Conservation (phyloP, 2,797 vertebrate genomes). For the Alca torda region DNA sequence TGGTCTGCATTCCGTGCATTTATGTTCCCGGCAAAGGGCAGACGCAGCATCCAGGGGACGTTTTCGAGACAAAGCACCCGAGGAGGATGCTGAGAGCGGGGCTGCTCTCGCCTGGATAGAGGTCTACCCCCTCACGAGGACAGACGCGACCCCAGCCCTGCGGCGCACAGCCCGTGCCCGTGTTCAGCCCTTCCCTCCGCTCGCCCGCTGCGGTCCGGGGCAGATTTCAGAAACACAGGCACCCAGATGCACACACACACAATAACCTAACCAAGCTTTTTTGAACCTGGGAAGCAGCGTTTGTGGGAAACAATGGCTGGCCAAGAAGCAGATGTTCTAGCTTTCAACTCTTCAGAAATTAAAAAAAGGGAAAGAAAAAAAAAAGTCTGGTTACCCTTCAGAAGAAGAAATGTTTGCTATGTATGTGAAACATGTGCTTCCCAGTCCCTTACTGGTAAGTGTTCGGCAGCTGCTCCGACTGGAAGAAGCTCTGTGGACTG, state of each 20-base stretch:
- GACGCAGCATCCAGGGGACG: fast-evolving
- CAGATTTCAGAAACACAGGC: background rate
- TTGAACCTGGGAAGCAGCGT: background rate
- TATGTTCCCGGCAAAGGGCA: background rate
- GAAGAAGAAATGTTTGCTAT: slow-evolving; percentile 27
- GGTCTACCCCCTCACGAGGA: too few species aligned
- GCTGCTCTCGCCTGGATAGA: background rate
- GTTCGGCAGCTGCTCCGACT: background rate
- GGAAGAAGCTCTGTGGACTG: slow-evolving; percentile 26
- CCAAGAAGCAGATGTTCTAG: slow-evolving; percentile 44
- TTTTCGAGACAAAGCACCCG: background rate
- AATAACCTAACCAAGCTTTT: background rate
- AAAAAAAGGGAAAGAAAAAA: background rate
- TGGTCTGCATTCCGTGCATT: fast-evolving
- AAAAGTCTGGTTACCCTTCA: background rate
- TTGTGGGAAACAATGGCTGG: slow-evolving; percentile 11
- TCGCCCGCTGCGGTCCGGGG: background rate
- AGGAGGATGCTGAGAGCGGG: fast-evolving
- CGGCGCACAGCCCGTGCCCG: too few species aligned
- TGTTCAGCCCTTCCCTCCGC: background rate
- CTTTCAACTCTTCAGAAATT: slow-evolving; percentile 30
- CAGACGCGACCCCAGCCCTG: background rate
- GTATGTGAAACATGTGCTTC: slow-evolving; percentile 18
- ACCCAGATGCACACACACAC: fast-evolving
- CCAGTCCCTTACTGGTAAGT: background rate